These are phyloP conservation scores for Apis florea DNA, from an alignment of 1,140 invertebrate species.

Conservation along the genomic window DNA sequence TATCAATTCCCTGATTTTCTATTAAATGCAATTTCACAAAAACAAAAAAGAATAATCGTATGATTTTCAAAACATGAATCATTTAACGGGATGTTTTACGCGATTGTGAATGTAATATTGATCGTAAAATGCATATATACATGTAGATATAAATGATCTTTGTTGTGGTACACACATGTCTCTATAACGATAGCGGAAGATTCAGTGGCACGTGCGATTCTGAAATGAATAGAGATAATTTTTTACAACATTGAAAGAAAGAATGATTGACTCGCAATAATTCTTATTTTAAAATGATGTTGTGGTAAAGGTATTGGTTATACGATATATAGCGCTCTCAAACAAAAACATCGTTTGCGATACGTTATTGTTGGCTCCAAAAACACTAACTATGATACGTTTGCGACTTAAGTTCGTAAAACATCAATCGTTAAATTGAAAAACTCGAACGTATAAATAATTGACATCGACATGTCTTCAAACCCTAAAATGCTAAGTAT, in stretches of 20 bases:
- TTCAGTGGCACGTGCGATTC: constrained; percentile 5
- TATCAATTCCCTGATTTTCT: neutral
- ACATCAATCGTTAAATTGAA: no score
- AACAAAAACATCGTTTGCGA: neutral
- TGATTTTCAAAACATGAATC: neutral
- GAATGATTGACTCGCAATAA: neutral
- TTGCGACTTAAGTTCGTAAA: neutral
- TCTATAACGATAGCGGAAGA: no score
- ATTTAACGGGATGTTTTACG: constrained; percentile 12
- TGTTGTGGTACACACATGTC: neutral
- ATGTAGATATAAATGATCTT: constrained; percentile 18
- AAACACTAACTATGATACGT: neutral
- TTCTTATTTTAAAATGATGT: no score
- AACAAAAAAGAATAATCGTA: neutral
- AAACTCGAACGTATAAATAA: neutral
- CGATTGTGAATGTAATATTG: constrained; percentile 24
- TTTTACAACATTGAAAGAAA: neutral
- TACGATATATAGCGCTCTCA: neutral
- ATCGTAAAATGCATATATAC: neutral
- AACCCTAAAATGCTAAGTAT: constrained; percentile 30
- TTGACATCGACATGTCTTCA: neutral
- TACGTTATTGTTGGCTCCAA: neutral
- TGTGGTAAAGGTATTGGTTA: no score
- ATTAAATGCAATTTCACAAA: neutral
- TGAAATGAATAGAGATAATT: neutral